These are phyloP conservation scores for Catostylus mosaicus DNA, from an alignment of 30 jellyfish, hydroid and myxozoan genomes.

Conservation along the genomic window DNA sequence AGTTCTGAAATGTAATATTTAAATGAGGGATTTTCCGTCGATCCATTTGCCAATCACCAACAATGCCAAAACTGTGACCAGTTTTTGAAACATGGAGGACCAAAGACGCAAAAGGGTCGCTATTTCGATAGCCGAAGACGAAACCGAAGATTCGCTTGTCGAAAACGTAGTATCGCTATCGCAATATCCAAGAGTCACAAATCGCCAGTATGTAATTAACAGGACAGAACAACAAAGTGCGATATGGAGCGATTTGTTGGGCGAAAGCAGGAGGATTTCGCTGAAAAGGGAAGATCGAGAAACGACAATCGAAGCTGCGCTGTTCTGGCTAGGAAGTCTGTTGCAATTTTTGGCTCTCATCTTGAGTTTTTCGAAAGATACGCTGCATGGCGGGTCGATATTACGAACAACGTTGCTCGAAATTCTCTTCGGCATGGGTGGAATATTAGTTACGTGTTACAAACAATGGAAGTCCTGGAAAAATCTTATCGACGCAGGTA, in stretches of 20 bases:
- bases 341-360: conserved; percentile 62
- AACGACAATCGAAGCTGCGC: conserved; percentile 42
- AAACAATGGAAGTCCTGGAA: conserved; percentile 77
- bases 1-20: background rate
- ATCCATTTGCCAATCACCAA: background rate
- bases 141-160: conserved; percentile 29
- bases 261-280: conserved; percentile 53
- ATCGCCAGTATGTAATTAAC: conserved; percentile 74
- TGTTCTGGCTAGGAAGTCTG: conserved; percentile 58
- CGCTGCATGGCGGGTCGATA: conserved; percentile 48
- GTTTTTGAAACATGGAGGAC: conserved; percentile 28
- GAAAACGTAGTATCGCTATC: conserved; percentile 45
- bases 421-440: conserved; percentile 49
- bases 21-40: background rate
- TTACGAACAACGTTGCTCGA: conserved; percentile 61
- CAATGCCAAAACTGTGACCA: background rate
- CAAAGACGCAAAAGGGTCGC: conserved; percentile 28
- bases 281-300: conserved; percentile 31
- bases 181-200: conserved; percentile 70
- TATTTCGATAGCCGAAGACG: conserved; percentile 24
- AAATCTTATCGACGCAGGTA: background rate
- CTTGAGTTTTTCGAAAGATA: conserved; percentile 71
- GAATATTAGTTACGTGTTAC: conserved; percentile 49
- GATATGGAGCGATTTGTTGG: conserved; percentile 71
- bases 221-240: conserved; percentile 62